Percentiles rank a stretch among this genome's conserved stretches.
Conservation (phyloP, 2,888 invertebrate genomes). For the Doris montereyensis region DNA sequence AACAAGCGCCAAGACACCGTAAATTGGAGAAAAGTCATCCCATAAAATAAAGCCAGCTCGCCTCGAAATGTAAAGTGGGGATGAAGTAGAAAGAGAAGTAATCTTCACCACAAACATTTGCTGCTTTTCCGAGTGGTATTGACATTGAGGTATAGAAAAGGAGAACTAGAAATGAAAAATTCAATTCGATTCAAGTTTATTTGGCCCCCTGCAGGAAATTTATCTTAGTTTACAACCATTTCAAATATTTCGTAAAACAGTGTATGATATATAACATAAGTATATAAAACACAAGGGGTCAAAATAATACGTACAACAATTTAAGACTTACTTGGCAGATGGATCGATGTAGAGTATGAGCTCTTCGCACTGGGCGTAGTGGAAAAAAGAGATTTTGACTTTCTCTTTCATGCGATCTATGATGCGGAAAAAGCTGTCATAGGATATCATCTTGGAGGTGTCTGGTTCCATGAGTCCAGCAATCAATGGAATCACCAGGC, state of each 20-base stretch:
- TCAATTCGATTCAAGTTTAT: background rate
- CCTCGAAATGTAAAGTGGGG: too few species aligned
- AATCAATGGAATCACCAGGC: constrained; percentile 52
- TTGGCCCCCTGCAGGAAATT: background rate
- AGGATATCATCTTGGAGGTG: constrained; percentile 49
- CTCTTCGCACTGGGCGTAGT: constrained; percentile 41
- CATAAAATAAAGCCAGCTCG: too few species aligned
- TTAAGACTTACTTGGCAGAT: constrained; percentile 52
- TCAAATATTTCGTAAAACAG: too few species aligned
- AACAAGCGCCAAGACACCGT: too few species aligned
- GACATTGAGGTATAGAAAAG: background rate
- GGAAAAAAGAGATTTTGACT: constrained; percentile 40
- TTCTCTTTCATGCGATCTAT: constrained; percentile 47
- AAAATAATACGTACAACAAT: too few species aligned
- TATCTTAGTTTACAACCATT: background rate
- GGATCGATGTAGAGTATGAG: constrained; percentile 51
- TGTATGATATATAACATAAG: background rate
- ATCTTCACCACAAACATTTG: too few species aligned
- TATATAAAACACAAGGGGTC: too few species aligned
- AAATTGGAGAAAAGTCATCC: too few species aligned
- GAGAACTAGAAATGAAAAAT: background rate
- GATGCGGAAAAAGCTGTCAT: constrained; percentile 53
- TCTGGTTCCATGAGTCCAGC: constrained; percentile 60
- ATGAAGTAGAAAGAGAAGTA: too few species aligned
- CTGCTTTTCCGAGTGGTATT: too few species aligned